A percentile compares a stretch with the other conserved stretches of the same genome.
These are phyloP conservation scores for Mylabris phalerata DNA, from an alignment of 1,140 invertebrate species.

Conservation along the genomic window DNA sequence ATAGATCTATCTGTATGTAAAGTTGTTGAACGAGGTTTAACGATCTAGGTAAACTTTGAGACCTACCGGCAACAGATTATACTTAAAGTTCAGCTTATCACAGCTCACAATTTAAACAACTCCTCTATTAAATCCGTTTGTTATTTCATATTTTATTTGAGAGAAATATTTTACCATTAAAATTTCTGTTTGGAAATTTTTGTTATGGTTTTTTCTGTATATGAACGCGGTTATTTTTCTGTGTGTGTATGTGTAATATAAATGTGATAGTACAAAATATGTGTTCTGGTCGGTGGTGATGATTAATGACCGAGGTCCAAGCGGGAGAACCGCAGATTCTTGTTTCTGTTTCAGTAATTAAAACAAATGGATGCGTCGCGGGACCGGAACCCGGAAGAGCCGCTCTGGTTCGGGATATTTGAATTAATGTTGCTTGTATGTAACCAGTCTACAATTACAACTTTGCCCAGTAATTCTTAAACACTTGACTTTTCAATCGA, in stretches of 20 bases:
- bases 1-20: constrained; percentile 15
- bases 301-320: constrained; percentile 17
- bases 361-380: constrained; percentile 24
- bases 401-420: constrained; percentile 17
- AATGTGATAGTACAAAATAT: too few species aligned
- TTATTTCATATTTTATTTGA: too few species aligned
- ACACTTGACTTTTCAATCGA: neutral
- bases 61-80: constrained; percentile 15
- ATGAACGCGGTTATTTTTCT: too few species aligned
- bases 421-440: constrained; percentile 13
- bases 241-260: too few species aligned
- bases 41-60: constrained; percentile 21
- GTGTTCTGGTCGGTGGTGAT: neutral
- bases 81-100: constrained; percentile 18
- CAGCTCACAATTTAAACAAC: constrained; percentile 20
- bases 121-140: constrained; percentile 6
- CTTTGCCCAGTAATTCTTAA: constrained; percentile 6
- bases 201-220: too few species aligned
- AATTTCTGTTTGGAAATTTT: too few species aligned
- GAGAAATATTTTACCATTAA: too few species aligned
- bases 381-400: constrained; percentile 22
- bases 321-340: constrained; percentile 26
- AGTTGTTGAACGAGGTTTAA: constrained; percentile 15
- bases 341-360: constrained; percentile 30
- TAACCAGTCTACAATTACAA: constrained; percentile 10